These are phyloP conservation scores for Botia almorhae DNA, from an alignment of 2,797 vertebrate genomes.

Conservation along the genomic window DNA sequence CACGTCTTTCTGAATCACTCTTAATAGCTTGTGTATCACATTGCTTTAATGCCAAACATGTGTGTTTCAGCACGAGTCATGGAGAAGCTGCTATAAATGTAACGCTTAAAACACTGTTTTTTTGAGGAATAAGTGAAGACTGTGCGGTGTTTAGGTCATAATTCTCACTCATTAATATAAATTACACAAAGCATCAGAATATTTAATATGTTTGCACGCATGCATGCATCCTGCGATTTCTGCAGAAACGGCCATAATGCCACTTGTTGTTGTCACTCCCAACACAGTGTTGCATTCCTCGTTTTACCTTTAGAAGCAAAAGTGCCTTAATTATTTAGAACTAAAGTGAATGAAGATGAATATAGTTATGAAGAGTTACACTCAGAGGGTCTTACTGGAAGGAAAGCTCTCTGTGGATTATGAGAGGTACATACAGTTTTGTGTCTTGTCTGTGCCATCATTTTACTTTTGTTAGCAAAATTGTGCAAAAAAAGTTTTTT, in stretches of 20 bases:
- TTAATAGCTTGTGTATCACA: slow-evolving; percentile 2
- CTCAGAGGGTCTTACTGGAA: slow-evolving; percentile 20
- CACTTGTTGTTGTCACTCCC: slow-evolving; percentile 16
- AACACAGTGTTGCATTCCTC: slow-evolving; percentile 17
- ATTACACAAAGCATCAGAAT: background rate
- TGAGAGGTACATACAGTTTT: slow-evolving; percentile 18
- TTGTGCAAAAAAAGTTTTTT: background rate
- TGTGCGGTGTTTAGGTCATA: slow-evolving; percentile 13
- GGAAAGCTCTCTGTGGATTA: slow-evolving; percentile 3
- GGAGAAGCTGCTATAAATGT: slow-evolving; percentile 13
- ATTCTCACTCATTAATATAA: background rate
- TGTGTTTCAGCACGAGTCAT: slow-evolving; percentile 17
- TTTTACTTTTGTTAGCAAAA: background rate
- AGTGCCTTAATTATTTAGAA: slow-evolving; percentile 59
- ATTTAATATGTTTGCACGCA: background rate
- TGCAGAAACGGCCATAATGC: slow-evolving; percentile 31
- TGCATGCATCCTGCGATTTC: slow-evolving; percentile 3
- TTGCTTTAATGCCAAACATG: slow-evolving; percentile 43
- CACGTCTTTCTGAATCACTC: slow-evolving; percentile 35
- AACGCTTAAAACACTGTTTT: slow-evolving; percentile 44
- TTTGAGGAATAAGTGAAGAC: background rate
- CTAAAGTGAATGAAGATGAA: slow-evolving; percentile 28
- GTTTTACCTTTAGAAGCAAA: slow-evolving; percentile 58
- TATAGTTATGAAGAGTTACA: background rate
- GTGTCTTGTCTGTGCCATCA: background rate